Evolutionary conservation across 1,140 invertebrate genomes (phyloP).

Genomic region (Drosophila neocordata): DNA sequence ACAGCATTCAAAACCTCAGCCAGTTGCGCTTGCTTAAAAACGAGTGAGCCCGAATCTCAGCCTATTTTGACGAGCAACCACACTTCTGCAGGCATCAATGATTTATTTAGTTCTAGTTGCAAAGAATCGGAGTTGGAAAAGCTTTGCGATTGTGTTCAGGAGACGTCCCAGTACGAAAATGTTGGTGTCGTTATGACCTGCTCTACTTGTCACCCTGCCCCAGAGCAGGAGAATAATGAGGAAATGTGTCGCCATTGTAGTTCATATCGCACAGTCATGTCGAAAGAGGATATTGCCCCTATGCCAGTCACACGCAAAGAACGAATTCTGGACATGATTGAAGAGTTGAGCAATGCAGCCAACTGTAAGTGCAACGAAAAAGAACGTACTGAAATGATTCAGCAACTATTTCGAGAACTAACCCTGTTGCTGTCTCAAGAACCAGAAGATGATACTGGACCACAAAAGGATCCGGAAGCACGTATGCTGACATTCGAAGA

Average conservation of each 20-base stretch:
- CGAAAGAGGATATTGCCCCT: background rate
- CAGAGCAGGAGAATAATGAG: background rate
- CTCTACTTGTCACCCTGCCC: background rate
- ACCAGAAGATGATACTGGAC: constrained; percentile 12
- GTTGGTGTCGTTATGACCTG: background rate
- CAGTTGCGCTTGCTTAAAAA: background rate
- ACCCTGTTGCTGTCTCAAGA: constrained; percentile 36
- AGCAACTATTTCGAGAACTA: constrained; percentile 37
- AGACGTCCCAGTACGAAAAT: too few species aligned
- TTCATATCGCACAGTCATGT: background rate
- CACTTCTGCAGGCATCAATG: too few species aligned
- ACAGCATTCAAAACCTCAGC: background rate
- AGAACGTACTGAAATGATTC: constrained; percentile 16
- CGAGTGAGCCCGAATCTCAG: too few species aligned
- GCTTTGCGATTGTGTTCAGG: too few species aligned
- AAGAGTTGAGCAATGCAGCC: constrained; percentile 21
- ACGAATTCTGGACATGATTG: constrained; percentile 27
- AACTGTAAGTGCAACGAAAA: constrained; percentile 19
- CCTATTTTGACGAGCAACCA: too few species aligned
- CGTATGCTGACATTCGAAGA: constrained; percentile 21
- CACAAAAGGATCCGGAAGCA: background rate
- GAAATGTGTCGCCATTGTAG: background rate
- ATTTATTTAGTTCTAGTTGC: too few species aligned
- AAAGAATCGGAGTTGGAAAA: background rate
- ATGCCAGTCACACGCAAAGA: constrained; percentile 18